phyloP scores from a whole-genome alignment of 1,140 invertebrate genomes.

The Bombus affinis region DNA sequence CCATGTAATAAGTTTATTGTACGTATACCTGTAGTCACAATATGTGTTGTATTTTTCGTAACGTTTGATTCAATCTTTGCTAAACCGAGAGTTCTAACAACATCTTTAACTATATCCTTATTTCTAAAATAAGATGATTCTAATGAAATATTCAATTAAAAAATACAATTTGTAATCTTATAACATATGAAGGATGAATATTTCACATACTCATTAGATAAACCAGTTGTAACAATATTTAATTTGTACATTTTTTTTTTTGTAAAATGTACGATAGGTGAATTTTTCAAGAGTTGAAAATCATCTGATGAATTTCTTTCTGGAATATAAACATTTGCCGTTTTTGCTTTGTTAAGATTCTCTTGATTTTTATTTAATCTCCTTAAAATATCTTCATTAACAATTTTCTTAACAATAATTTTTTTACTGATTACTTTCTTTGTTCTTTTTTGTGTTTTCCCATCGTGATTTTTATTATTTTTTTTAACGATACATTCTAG shows the following conservation, averaged over 20 bases:
- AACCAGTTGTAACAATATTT: constrained; percentile 74
- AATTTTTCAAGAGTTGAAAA: constrained; percentile 63
- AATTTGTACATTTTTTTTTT: constrained; percentile 54
- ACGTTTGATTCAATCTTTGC: constrained; percentile 74
- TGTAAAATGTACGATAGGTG: constrained; percentile 32
- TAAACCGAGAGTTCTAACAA: constrained; percentile 70
- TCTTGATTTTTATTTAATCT: constrained; percentile 49
- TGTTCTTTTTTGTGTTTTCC: constrained; percentile 47
- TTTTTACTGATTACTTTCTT: constrained; percentile 75
- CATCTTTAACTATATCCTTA: constrained; percentile 72
- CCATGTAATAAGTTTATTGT: constrained; percentile 81
- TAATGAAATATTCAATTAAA: neutral
- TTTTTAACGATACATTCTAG: constrained; percentile 1
- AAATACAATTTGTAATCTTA: neutral
- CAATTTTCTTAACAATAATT: constrained; percentile 72
- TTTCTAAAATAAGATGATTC: constrained; percentile 65
- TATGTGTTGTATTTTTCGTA: constrained; percentile 78
- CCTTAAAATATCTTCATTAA: constrained; percentile 59
- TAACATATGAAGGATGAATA: constrained; percentile 7
- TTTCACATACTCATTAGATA: constrained; percentile 70
- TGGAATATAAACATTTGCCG: neutral
- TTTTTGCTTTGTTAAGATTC: neutral
- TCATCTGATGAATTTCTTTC: constrained; percentile 65
- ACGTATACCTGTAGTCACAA: constrained; percentile 78
- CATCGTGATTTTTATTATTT: neutral